Base-by-base conservation (phyloP, 2,888 invertebrate species). In the Beris chalybata region DNA sequence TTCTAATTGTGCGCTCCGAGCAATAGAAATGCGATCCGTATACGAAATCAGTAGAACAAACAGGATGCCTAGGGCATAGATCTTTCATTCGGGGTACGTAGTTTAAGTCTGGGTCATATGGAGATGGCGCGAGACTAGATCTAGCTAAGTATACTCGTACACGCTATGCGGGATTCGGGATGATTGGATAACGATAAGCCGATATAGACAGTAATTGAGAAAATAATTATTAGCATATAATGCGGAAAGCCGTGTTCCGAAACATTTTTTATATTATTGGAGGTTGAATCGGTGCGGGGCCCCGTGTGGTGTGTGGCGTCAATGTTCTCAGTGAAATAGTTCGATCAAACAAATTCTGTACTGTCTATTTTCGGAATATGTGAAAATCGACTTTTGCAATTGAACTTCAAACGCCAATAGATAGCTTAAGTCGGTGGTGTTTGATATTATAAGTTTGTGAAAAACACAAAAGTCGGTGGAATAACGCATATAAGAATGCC, bases 1-100 rank as follows among this genome's bases (percentile, higher is more conserved):
- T 32, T 61, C 61, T 61, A 61, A 61, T 61, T 22, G 32, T 52
- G 50, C 32, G 50, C 52, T 38, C 50, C 22, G 52, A 32, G 52
- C 61, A 52, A 38, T 61, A 12, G 38, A 61, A 12, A 15, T 13
- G n/a, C 29, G 31, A 22, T 22, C 22, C 22, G 22, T 38, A 50
- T 52, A 32, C n/a, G 31, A 22, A 30, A 13, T 52, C 22, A 29
- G 29, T 38, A 50, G 44, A 44, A 30, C 47, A 48, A 43, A 50
- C 38, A 50, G 52, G 61, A 61, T 15, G 52, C 52, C 43, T 50
- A 38, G 50, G 50, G 12, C 52, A 50, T 61, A 38, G 5, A 50
- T 61, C 61, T 61, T 61, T 52, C 61, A 61, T 15, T 43, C 15
- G 22, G 7, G 50, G 6, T 52, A 61, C 52, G 61, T 22, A 61